phyloP scores from a whole-genome alignment of 2,888 invertebrate genomes.

The Lypha dubia region DNA sequence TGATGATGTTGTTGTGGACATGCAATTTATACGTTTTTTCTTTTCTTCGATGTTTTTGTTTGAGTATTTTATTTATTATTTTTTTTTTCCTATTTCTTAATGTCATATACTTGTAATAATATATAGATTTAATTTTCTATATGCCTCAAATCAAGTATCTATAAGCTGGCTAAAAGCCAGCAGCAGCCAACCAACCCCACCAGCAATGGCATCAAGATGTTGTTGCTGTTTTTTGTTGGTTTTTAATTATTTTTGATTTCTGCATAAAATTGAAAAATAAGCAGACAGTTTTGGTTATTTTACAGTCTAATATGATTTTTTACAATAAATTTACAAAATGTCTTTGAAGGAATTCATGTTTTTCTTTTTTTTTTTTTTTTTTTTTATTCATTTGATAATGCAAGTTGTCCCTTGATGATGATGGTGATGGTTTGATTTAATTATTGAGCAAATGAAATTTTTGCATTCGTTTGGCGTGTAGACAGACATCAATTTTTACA shows the following conservation, averaged over 20 bases:
- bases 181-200: slow-evolving; percentile 40
- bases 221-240: slow-evolving; percentile 39
- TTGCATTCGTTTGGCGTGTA: slow-evolving; percentile 69
- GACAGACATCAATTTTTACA: slow-evolving; percentile 73
- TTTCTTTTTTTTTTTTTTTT: slow-evolving; percentile 11
- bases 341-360: slow-evolving; percentile 70
- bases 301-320: slow-evolving; percentile 66
- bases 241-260: slow-evolving; percentile 72
- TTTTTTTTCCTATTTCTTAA: slow-evolving; percentile 26
- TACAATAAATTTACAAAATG: slow-evolving; percentile 70
- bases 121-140: slow-evolving; percentile 67
- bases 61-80: slow-evolving; percentile 18
- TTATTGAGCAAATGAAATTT: slow-evolving; percentile 65
- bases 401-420: slow-evolving; percentile 26
- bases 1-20: slow-evolving; percentile 37
- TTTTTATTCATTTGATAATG: slow-evolving; percentile 9
- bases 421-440: slow-evolving; percentile 60
- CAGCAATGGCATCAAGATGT: slow-evolving; percentile 59
- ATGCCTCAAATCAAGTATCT: slow-evolving; percentile 70
- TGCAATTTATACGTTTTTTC: slow-evolving; percentile 60
- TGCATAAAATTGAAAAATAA: slow-evolving; percentile 68
- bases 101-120: slow-evolving; percentile 72
- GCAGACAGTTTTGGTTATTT: slow-evolving; percentile 69
- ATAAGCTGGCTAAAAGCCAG: slow-evolving; percentile 71
- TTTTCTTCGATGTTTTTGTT: slow-evolving; percentile 17